phyloP scores from a whole-genome alignment of 2,113 vertebrate genomes.

The Gnathonemus longibarbis region DNA sequence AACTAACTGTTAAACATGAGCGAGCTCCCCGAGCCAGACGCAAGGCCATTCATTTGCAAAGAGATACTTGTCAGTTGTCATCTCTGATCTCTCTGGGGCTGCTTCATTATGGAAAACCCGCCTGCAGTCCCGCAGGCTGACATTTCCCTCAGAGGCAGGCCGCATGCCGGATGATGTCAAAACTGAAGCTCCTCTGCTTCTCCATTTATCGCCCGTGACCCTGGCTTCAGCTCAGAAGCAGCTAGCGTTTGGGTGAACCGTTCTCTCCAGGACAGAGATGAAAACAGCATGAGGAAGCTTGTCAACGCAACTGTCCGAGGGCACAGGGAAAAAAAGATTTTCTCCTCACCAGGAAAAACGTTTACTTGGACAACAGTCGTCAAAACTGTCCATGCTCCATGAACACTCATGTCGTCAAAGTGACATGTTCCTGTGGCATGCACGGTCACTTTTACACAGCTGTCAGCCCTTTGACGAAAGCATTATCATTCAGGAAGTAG shows the following conservation, averaged over 20 bases:
- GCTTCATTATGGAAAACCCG: not conserved
- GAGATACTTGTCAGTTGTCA: slow-evolving; percentile 21
- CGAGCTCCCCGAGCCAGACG: not conserved
- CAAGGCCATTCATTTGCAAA: slow-evolving; percentile 7
- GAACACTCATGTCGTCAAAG: not conserved
- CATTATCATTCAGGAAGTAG: not conserved
- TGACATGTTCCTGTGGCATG: not conserved
- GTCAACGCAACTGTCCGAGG: not conserved
- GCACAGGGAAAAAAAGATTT: not conserved
- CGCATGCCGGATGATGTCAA: not conserved
- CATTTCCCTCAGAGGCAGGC: not conserved
- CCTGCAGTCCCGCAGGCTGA: not conserved
- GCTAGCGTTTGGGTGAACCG: not conserved
- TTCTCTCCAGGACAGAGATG: not conserved
- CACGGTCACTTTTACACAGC: not conserved
- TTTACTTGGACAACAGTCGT: not conserved
- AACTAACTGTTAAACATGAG: not conserved
- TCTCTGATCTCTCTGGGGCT: slow-evolving; percentile 14
- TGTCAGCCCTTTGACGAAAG: not conserved
- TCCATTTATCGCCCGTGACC: not conserved
- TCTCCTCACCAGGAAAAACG: not conserved
- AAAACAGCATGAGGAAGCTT: not conserved
- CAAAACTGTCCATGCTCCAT: not conserved
- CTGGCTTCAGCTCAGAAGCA: not conserved
- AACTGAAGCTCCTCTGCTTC: not conserved